Percentiles rank a stretch among this genome's conserved stretches.
phyloP scores from a whole-genome alignment of 2,797 vertebrate species.

The Oreortyx pictus region DNA sequence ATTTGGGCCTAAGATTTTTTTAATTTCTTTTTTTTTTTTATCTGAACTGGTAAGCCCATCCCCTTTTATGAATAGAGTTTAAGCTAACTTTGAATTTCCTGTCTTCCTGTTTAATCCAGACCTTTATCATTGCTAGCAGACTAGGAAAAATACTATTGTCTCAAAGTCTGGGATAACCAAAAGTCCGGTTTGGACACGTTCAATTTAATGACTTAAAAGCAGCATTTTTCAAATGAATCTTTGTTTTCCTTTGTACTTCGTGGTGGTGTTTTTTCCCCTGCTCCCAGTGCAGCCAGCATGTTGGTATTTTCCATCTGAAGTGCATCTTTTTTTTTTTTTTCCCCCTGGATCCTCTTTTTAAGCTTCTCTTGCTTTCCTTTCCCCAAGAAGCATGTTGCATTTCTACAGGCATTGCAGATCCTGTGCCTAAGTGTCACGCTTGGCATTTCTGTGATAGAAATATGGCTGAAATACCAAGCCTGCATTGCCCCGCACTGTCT shows the following conservation, averaged over 20 bases:
- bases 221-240: constrained; percentile 18
- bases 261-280: background rate
- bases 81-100: constrained; percentile 72
- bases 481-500: background rate
- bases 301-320: background rate
- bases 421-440: background rate
- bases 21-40: constrained; percentile 22
- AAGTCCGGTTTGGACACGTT: constrained; percentile 24
- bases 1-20: background rate
- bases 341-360: background rate
- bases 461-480: constrained; percentile 6
- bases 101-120: constrained; percentile 74
- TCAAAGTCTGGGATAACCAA: constrained; percentile 49
- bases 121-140: constrained; percentile 66
- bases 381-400: background rate
- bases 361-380: background rate
- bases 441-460: constrained; percentile 6
- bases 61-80: constrained; percentile 61
- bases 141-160: constrained; percentile 69
- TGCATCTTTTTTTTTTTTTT: background rate
- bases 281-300: background rate
- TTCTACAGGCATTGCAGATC: background rate
- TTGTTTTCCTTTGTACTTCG: constrained; percentile 25
- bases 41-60: constrained; percentile 54
- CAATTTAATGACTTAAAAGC: constrained; percentile 32